Conservation (phyloP, 2,888 invertebrate genomes). For the Megaustenia siamemsis region DNA sequence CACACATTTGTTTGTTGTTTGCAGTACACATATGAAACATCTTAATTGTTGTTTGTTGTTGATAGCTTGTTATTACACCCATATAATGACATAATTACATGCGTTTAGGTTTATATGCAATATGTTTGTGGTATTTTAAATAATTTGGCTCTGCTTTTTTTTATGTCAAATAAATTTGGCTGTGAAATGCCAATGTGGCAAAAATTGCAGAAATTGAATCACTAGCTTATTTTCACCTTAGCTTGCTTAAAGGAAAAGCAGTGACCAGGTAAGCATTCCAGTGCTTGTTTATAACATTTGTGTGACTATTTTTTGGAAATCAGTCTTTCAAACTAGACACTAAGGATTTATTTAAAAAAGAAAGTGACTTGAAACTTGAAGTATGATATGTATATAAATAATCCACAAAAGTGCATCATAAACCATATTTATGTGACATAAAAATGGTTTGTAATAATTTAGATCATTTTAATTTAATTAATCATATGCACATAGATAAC, state of each 20-base stretch:
- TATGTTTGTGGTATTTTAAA: not conserved
- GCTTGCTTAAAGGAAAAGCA: conserved; percentile 87
- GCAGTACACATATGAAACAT: not conserved
- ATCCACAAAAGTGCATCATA: too few relatives aligned
- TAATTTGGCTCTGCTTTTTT: not conserved
- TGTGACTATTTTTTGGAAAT: not conserved
- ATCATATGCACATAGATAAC: too few relatives aligned
- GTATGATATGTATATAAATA: too few relatives aligned
- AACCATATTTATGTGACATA: too few relatives aligned
- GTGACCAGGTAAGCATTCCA: conserved; percentile 81
- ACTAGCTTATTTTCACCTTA: conserved; percentile 83
- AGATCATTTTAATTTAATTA: too few relatives aligned
- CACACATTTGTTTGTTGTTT: not conserved
- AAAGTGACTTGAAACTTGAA: too few relatives aligned
- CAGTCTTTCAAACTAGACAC: too few relatives aligned
- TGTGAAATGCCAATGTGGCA: not conserved
- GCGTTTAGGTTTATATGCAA: not conserved
- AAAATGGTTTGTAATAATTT: too few relatives aligned
- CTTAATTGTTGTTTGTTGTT: not conserved
- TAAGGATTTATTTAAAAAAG: too few relatives aligned
- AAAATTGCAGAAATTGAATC: conserved; percentile 29
- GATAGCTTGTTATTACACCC: not conserved
- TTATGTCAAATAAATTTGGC: conserved; percentile 6
- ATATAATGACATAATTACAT: not conserved
- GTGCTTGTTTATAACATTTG: conserved; percentile 5